Conservation (phyloP, 2,888 invertebrate species). For the Phyto melanocephala region DNA sequence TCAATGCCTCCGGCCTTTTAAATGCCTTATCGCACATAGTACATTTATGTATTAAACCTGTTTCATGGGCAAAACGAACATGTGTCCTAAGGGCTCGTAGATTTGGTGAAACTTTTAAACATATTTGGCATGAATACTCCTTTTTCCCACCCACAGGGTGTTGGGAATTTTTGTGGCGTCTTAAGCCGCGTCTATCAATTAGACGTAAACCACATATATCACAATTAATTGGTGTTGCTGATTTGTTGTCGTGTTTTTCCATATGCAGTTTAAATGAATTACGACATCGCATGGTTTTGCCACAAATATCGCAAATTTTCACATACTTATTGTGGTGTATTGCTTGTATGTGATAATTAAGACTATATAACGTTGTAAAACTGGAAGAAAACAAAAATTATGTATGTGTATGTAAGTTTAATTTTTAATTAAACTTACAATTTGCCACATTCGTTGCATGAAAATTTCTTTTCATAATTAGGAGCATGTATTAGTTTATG, state of each 20-base stretch:
- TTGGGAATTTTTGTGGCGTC: constrained; percentile 74
- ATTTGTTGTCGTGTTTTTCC: constrained; percentile 72
- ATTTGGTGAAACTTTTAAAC: constrained; percentile 75
- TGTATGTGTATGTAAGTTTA: not conserved
- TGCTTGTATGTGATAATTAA: constrained; percentile 72
- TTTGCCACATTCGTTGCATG: constrained; percentile 72
- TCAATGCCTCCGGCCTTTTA: constrained; percentile 74
- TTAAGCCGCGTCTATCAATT: constrained; percentile 72
- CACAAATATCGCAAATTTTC: constrained; percentile 74
- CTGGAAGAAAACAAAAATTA: constrained; percentile 65
- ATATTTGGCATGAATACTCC: constrained; percentile 74
- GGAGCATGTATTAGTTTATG: constrained; percentile 74
- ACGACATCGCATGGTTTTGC: constrained; percentile 73
- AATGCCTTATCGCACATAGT: constrained; percentile 77
- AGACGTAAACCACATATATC: constrained; percentile 76
- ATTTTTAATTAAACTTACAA: constrained; percentile 66
- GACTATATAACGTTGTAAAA: constrained; percentile 73
- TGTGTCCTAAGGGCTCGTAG: constrained; percentile 74
- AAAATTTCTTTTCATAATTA: constrained; percentile 73
- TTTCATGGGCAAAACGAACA: constrained; percentile 75
- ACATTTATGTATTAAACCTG: constrained; percentile 74
- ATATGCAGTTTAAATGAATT: constrained; percentile 74
- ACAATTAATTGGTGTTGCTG: constrained; percentile 72
- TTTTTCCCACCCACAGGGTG: constrained; percentile 72
- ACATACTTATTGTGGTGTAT: constrained; percentile 74